These are phyloP conservation scores for Pardalotus punctatus DNA, from an alignment of 2,113 vertebrate species.

Conservation along the genomic window DNA sequence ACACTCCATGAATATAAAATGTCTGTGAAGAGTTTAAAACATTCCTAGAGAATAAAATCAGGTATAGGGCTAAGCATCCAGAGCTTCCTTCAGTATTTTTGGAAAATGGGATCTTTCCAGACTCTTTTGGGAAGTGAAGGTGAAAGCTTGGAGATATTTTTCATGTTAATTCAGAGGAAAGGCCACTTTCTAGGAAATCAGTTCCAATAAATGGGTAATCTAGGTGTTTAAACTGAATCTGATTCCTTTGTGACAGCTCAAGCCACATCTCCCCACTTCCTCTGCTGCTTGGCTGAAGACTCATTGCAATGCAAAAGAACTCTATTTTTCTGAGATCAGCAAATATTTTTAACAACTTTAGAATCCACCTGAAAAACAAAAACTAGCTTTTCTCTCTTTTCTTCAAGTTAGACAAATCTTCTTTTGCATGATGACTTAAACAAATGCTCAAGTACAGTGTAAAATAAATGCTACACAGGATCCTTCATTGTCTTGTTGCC, in stretches of 20 bases:
- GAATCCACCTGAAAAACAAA: background rate
- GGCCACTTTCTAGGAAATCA: background rate
- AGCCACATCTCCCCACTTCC: background rate
- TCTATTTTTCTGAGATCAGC: background rate
- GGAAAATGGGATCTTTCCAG: background rate
- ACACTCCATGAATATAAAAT: background rate
- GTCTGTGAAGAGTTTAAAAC: background rate
- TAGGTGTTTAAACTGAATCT: background rate
- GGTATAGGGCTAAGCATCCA: background rate
- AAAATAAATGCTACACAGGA: background rate
- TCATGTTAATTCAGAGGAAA: background rate
- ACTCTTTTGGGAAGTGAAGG: background rate
- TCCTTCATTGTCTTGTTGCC: background rate
- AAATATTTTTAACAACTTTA: background rate
- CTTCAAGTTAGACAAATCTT: background rate
- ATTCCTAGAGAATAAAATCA: background rate
- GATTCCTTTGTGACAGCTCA: rapidly evolving
- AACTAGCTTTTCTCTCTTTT: background rate
- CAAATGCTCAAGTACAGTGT: background rate
- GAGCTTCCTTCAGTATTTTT: background rate
- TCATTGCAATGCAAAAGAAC: background rate
- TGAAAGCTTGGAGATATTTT: background rate
- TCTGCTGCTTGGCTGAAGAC: background rate
- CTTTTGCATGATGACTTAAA: background rate
- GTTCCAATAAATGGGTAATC: background rate